A percentile compares a stretch with the other conserved stretches of the same genome.
Conservation (phyloP, 1,140 invertebrate genomes). For the Oncopeltus fasciatus region DNA sequence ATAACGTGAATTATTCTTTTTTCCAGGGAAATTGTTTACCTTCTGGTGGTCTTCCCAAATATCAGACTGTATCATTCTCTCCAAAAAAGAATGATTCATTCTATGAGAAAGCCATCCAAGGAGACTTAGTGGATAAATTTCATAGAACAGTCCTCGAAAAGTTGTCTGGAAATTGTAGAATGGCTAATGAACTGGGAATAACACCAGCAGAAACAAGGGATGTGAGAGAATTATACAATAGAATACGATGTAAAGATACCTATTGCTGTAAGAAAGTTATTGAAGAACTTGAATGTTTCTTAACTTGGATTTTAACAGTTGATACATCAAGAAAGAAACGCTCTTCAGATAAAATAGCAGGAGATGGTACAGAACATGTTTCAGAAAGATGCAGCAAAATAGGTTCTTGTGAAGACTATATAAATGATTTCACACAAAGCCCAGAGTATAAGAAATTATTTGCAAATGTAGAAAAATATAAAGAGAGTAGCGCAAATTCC, state of each 20-base stretch:
- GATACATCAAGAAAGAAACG: background rate
- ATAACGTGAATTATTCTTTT: too few species aligned
- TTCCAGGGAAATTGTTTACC: background rate
- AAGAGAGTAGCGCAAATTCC: background rate
- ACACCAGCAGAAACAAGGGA: background rate
- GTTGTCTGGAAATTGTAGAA: background rate
- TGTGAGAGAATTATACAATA: background rate
- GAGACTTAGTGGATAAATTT: background rate
- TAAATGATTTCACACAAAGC: background rate
- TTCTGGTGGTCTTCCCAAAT: background rate
- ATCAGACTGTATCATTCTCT: background rate
- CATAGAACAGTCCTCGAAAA: background rate
- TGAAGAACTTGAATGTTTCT: background rate
- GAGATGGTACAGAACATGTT: too few species aligned
- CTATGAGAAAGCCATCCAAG: background rate
- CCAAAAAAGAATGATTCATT: background rate
- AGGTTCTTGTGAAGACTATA: background rate
- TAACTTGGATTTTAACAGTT: background rate
- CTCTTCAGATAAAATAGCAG: background rate
- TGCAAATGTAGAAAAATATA: background rate
- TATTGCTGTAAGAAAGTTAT: background rate
- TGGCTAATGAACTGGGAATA: background rate
- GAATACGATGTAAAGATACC: background rate
- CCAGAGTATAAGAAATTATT: background rate
- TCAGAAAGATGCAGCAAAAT: background rate